Base-by-base conservation (phyloP, 1,140 invertebrate species). In the Drosophila micromelanica region DNA sequence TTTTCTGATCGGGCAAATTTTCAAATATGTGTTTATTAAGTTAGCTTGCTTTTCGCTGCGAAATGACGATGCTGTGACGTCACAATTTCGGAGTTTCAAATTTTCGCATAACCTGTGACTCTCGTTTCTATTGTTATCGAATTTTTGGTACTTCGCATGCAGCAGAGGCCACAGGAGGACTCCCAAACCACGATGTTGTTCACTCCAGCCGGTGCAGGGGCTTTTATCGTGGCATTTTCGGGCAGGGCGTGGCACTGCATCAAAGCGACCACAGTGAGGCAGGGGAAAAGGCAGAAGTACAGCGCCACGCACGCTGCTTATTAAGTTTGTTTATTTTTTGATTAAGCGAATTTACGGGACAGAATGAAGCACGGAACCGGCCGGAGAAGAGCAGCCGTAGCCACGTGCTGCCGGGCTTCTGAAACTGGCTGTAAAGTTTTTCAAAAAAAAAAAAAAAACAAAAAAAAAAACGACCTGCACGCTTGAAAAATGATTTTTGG, bases 401-500 rank as follows among this genome's bases (percentile, higher is more conserved):
- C 38, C 59, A 64, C 64, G 73, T 56, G 70, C 57, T 52, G 43
- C 2, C 35, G 30, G 45, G 35, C 63, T 13, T 46, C 40, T 15
- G 42, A 55, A 57, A 51, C 55, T 49, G 43, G 23, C 46, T 40
- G 55, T 48, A 68, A 72, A 73, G 64, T 54, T 54, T 54, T 73
- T 56, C 11, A 20, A 13, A 48, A 37, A 37, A 43, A 13, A 38
- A 46, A 30, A 11, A 27, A 30, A 35, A 27, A 60, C 40, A 32
- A 55, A 64, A 48, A 9, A 12, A 46, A 48, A 51, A n/a, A n/a
- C n/a, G 30, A 35, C 27, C 56, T 46, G 54, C 74, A 74, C 74
- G 78, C 78, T 87, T 86, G 82, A 86, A 86, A 86, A 86, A 86
- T 86, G 82, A 86, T 86, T 86, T 86, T 86, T 86, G 81, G 81